Conservation (phyloP, 2,888 invertebrate genomes). For the Itoplectis maculator region DNA sequence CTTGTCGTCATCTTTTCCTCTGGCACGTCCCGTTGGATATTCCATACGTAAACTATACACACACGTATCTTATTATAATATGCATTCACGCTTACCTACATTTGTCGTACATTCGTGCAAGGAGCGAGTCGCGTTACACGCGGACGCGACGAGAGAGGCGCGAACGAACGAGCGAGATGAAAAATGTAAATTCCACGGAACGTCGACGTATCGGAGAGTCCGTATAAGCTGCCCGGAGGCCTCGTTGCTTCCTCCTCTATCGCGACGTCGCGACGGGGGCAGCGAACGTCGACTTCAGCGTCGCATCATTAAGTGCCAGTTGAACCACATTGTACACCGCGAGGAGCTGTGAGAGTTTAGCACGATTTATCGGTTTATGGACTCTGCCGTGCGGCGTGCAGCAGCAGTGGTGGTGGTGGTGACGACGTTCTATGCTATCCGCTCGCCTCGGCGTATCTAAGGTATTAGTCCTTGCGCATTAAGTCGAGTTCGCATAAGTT, state of each 20-base stretch:
- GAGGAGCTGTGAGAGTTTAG: conserved; percentile 74
- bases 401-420: too few relatives aligned
- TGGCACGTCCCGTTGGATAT: background rate
- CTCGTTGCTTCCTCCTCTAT: background rate
- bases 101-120: background rate
- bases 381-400: conserved; percentile 72
- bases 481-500: too few relatives aligned
- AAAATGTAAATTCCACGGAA: conserved; percentile 50
- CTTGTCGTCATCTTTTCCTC: conserved; percentile 1
- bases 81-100: background rate
- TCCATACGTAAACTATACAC: background rate
- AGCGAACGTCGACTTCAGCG: conserved; percentile 66
- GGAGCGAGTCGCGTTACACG: background rate
- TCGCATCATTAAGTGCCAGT: conserved; percentile 77
- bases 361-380: conserved; percentile 82
- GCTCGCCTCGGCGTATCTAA: conserved; percentile 64
- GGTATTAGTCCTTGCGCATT: too few relatives aligned
- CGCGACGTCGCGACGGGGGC: conserved; percentile 59
- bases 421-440: conserved; percentile 57
- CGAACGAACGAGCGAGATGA: conserved; percentile 53
- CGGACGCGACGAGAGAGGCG: conserved; percentile 58
- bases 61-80: too few relatives aligned
- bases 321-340: conserved; percentile 72
- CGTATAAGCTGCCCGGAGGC: conserved; percentile 5
- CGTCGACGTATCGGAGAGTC: conserved; percentile 4